Conservation (phyloP, 2,113 vertebrate genomes). For the Carassius auratus region DNA sequence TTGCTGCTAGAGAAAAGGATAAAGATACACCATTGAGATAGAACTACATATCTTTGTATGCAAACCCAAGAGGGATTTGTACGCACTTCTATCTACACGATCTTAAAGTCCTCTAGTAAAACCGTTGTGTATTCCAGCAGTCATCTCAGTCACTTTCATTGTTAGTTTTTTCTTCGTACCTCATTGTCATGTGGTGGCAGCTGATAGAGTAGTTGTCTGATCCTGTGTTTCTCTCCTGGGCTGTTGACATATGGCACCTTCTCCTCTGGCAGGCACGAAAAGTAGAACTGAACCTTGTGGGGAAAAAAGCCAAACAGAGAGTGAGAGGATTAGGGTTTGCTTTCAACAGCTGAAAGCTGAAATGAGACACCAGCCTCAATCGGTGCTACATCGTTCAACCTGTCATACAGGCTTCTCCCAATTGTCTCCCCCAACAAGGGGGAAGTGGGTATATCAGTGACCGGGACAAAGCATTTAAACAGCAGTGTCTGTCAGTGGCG, state of each 20-base stretch:
- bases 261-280: conserved; percentile 91
- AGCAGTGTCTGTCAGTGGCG: conserved; percentile 31
- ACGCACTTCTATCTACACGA: neutral
- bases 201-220: conserved; percentile 94
- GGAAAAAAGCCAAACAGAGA: conserved; percentile 1
- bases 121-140: neutral
- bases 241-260: conserved; percentile 95
- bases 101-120: neutral
- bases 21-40: conserved; percentile 44
- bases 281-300: conserved; percentile 90
- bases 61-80: conserved; percentile 62
- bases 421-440: conserved; percentile 41
- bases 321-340: conserved; percentile 57
- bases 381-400: conserved; percentile 33
- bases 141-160: conserved; percentile 4
- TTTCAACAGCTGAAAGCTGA: conserved; percentile 46
- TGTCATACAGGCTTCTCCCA: conserved; percentile 39
- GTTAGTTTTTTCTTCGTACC: conserved; percentile 71
- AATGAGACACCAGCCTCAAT: conserved; percentile 42
- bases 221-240: conserved; percentile 90
- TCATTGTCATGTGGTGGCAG: conserved; percentile 95
- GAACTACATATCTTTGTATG: conserved; percentile 61
- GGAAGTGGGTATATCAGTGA: conserved; percentile 37
- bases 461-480: conserved; percentile 38
- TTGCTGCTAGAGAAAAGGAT: conserved; percentile 44